Evolutionary conservation across 2,797 vertebrate genomes (phyloP).

Genomic region (Sebastes steindachneri): DNA sequence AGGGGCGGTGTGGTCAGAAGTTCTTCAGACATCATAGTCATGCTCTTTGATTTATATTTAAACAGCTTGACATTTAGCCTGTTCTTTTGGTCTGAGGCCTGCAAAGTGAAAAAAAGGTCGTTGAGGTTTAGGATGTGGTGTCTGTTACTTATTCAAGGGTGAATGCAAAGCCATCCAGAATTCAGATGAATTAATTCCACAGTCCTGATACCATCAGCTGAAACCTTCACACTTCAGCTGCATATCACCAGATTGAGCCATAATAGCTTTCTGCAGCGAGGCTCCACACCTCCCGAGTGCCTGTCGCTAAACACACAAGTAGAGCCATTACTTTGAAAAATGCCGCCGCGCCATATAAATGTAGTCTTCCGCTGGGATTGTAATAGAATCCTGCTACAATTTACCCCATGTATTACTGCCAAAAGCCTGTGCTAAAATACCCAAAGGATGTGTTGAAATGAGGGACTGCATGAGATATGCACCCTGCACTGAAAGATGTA

Average conservation of each 20-base stretch:
- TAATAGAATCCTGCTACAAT: slow-evolving; percentile 44
- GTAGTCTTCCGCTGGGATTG: slow-evolving; percentile 35
- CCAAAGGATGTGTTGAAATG: slow-evolving; percentile 36
- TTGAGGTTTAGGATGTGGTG: background rate
- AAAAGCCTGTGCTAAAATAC: slow-evolving; percentile 34
- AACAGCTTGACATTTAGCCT: background rate
- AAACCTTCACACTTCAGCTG: slow-evolving; percentile 39
- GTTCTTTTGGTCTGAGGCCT: background rate
- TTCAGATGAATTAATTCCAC: slow-evolving; percentile 40
- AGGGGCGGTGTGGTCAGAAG: background rate
- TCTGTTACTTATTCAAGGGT: slow-evolving; percentile 2
- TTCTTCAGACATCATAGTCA: background rate
- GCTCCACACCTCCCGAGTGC: slow-evolving; percentile 3
- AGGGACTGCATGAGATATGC: slow-evolving; percentile 23
- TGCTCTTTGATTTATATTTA: slow-evolving; percentile 14
- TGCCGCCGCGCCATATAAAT: slow-evolving; percentile 28
- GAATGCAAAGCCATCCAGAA: slow-evolving; percentile 17
- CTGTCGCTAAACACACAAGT: slow-evolving; percentile 37
- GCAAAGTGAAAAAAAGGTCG: background rate
- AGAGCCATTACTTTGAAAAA: slow-evolving; percentile 50
- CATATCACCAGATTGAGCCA: slow-evolving; percentile 41
- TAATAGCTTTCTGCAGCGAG: slow-evolving; percentile 34
- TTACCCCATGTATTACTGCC: slow-evolving; percentile 29
- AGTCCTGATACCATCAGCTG: slow-evolving; percentile 19
- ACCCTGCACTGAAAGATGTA: slow-evolving; percentile 11